Evolutionary conservation across 1,140 invertebrate species (phyloP).

Genomic region (Drosophila melanica): DNA sequence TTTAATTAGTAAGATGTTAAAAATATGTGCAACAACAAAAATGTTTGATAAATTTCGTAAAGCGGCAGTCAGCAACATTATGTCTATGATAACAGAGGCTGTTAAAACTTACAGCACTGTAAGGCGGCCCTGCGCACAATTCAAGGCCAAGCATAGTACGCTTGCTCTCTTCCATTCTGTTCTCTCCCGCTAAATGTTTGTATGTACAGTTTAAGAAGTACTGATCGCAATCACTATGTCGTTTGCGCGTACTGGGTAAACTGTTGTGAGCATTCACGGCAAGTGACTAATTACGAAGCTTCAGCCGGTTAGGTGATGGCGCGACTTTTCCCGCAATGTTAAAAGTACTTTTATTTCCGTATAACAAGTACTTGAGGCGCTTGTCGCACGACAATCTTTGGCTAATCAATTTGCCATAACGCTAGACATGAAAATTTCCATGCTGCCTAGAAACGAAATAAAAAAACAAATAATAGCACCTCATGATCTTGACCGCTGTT

Average conservation of each 20-base stretch:
- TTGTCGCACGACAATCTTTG: conserved; percentile 28
- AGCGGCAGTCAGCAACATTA: not conserved
- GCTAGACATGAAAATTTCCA: conserved; percentile 63
- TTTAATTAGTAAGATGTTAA: conserved; percentile 66
- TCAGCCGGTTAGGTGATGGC: conserved; percentile 45
- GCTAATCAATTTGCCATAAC: conserved; percentile 51
- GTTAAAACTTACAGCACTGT: conserved; percentile 38
- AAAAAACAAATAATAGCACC: conserved; percentile 44
- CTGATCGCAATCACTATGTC: conserved; percentile 8
- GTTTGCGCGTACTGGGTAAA: conserved; percentile 12
- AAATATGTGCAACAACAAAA: conserved; percentile 49
- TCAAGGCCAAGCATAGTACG: conserved; percentile 46
- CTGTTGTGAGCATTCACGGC: conserved; percentile 22
- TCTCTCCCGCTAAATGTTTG: not conserved
- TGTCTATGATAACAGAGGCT: conserved; percentile 1
- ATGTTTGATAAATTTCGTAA: not conserved
- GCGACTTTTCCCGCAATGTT: conserved; percentile 38
- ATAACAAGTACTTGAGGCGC: conserved; percentile 32
- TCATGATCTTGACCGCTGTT: conserved; percentile 42
- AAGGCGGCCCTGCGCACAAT: not conserved
- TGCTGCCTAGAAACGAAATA: conserved; percentile 39
- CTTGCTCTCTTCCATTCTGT: conserved; percentile 12
- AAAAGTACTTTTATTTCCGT: conserved; percentile 48
- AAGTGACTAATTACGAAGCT: conserved; percentile 55
- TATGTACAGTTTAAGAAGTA: conserved; percentile 21